Evolutionary conservation across 2,888 invertebrate genomes (phyloP).

Genomic region (Stenodema calcarata): DNA sequence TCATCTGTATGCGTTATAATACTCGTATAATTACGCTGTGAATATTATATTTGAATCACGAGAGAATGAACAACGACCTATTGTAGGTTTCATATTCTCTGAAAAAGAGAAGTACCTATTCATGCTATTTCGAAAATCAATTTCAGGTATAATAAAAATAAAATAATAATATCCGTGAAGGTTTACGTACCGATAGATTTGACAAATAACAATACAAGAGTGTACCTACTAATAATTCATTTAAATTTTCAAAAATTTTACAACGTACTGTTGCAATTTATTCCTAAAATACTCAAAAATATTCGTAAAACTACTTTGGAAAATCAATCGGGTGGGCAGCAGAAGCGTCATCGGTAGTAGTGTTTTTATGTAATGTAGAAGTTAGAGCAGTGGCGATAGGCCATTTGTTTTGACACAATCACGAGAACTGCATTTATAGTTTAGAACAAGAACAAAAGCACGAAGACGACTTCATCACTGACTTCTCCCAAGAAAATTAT

Average conservation of each 20-base stretch:
- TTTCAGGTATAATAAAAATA: too few species aligned
- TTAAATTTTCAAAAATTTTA: background rate
- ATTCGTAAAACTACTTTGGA: background rate
- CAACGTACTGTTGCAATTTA: background rate
- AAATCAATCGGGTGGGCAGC: constrained; percentile 29
- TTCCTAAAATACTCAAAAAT: too few species aligned
- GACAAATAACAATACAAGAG: too few species aligned
- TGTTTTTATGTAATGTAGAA: constrained; percentile 35
- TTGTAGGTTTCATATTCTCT: background rate
- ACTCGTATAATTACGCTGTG: background rate
- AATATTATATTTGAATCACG: background rate
- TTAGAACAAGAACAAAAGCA: constrained; percentile 25
- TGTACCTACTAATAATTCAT: background rate
- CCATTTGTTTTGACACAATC: constrained; percentile 20
- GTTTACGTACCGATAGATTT: too few species aligned
- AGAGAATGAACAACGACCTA: background rate
- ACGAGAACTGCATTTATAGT: constrained; percentile 48
- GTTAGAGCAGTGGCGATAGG: constrained; percentile 12
- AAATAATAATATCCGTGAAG: too few species aligned
- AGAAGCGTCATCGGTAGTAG: constrained; percentile 48
- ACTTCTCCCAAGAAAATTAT: constrained; percentile 29
- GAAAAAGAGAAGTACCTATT: background rate
- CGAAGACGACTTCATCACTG: constrained; percentile 47
- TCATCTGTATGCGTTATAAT: too few species aligned
- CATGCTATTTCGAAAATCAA: too few species aligned